These are phyloP conservation scores for Eolophus roseicapilla DNA, from an alignment of 2,113 vertebrate species.

Conservation along the genomic window DNA sequence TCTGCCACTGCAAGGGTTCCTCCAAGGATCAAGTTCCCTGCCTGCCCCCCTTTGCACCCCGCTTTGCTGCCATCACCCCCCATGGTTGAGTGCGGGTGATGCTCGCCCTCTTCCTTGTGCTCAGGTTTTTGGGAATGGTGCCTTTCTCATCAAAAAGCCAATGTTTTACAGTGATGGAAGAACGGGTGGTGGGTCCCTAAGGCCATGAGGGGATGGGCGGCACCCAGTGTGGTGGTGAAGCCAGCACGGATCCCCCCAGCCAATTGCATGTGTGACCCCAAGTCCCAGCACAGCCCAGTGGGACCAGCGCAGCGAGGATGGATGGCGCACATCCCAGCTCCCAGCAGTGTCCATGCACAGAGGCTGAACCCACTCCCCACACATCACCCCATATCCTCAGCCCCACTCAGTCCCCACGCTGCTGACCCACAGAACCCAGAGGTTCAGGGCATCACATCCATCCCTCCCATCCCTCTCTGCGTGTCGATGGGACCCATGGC, in stretches of 20 bases:
- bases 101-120: not conserved
- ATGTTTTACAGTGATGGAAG: not conserved
- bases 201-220: not conserved
- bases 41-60: too few species aligned
- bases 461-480: not conserved
- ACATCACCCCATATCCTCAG: not conserved
- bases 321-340: not conserved
- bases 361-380: not conserved
- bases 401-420: not conserved
- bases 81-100: not conserved
- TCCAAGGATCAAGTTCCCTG: fast-evolving
- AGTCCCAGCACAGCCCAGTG: not conserved
- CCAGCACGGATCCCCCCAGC: fast-evolving
- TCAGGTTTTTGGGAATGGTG: not conserved
- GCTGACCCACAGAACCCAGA: not conserved
- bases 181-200: fast-evolving
- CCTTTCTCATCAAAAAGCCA: not conserved
- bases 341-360: not conserved
- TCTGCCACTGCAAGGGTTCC: not conserved
- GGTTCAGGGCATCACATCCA: not conserved
- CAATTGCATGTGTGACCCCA: not conserved
- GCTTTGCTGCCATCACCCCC: fast-evolving
- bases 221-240: fast-evolving
- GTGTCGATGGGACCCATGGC: not conserved
- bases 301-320: not conserved